Evolutionary conservation across 2,113 vertebrate species (phyloP).

Genomic region (Zosterops pallidus): DNA sequence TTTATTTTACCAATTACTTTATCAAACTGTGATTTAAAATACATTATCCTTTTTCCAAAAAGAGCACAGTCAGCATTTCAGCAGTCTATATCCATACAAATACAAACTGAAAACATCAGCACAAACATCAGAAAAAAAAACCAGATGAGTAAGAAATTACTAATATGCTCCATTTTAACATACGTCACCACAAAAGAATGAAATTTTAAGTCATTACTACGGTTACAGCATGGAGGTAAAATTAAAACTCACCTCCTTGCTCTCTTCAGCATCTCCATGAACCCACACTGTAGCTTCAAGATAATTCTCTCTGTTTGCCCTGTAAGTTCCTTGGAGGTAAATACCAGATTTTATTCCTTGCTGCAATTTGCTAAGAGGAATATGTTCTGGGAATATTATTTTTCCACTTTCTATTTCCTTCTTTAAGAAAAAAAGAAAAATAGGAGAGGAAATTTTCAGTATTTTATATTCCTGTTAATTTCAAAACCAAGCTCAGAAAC

Average conservation of each 20-base stretch:
- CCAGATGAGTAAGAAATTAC: background rate
- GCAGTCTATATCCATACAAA: background rate
- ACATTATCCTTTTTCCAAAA: background rate
- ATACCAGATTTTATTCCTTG: constrained; percentile 89
- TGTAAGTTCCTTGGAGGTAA: constrained; percentile 92
- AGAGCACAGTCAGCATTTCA: background rate
- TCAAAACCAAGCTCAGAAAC: background rate
- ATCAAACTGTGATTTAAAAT: background rate
- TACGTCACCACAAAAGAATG: fast-evolving
- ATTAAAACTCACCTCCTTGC: constrained; percentile 81
- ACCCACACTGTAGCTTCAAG: constrained; percentile 95
- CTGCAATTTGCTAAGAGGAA: constrained; percentile 92
- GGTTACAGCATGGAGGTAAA: background rate
- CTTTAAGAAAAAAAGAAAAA: constrained; percentile 62
- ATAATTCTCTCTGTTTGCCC: constrained; percentile 94
- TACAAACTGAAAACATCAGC: background rate
- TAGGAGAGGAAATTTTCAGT: background rate
- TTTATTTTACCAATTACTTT: background rate
- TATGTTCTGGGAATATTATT: constrained; percentile 91
- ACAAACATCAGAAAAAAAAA: background rate
- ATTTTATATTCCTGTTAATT: background rate
- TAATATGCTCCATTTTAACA: background rate
- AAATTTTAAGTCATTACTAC: background rate
- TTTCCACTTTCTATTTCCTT: constrained; percentile 87
- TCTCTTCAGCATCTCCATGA: constrained; percentile 85